Evolutionary conservation across 2,113 vertebrate species (phyloP).

Genomic region (Aix galericulata): DNA sequence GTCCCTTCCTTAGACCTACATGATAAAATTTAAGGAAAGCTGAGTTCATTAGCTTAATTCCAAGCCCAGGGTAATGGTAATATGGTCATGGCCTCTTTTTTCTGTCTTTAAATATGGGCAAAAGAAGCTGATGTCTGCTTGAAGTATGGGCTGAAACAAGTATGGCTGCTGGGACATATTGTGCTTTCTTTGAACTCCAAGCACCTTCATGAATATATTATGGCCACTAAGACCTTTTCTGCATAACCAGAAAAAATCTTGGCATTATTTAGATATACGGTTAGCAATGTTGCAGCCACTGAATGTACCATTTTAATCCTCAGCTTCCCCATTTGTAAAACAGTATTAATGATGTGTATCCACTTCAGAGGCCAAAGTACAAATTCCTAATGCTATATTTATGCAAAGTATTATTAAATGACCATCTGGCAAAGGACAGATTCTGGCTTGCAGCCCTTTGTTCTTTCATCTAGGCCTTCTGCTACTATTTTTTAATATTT

Average conservation of each 20-base stretch:
- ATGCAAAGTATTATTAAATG: constrained; percentile 39
- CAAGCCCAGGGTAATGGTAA: background rate
- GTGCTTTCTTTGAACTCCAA: background rate
- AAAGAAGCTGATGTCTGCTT: background rate
- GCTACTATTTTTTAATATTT: constrained; percentile 21
- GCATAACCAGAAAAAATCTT: background rate
- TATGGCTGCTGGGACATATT: background rate
- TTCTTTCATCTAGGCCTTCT: constrained; percentile 28
- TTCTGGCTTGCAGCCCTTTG: constrained; percentile 51
- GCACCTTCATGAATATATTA: background rate
- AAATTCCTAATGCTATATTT: constrained; percentile 44
- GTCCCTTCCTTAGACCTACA: background rate
- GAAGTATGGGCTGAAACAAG: background rate
- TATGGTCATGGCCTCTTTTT: background rate
- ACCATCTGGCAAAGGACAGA: constrained; percentile 53
- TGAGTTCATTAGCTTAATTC: background rate
- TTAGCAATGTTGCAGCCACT: background rate
- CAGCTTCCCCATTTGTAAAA: constrained; percentile 2
- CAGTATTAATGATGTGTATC: constrained; percentile 17
- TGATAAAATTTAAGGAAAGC: background rate
- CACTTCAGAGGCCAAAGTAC: constrained; percentile 38
- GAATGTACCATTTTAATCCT: background rate
- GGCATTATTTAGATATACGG: background rate
- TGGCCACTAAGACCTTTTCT: background rate
- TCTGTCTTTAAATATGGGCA: background rate